phyloP scores from a whole-genome alignment of 2,113 vertebrate species.

The Sprattus sprattus region DNA sequence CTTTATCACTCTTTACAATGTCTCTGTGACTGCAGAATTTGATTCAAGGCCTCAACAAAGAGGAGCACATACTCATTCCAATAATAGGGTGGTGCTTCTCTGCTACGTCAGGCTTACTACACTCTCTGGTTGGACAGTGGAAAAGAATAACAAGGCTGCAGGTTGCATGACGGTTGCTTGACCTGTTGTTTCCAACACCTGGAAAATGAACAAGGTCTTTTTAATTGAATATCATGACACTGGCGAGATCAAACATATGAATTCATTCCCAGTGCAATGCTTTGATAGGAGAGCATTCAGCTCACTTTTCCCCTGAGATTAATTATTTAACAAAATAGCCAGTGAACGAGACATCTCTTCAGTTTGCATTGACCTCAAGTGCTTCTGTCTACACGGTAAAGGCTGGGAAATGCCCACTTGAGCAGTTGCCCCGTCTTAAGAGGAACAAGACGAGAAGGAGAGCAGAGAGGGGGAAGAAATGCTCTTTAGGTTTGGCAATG shows the following conservation, averaged over 20 bases:
- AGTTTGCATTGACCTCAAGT: background rate
- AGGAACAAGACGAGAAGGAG: constrained; percentile 47
- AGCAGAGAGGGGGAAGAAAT: constrained; percentile 73
- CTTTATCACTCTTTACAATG: background rate
- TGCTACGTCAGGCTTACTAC: background rate
- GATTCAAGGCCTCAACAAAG: background rate
- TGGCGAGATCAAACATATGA: background rate
- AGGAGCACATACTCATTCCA: background rate
- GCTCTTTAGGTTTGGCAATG: constrained; percentile 78
- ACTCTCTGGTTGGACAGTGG: background rate
- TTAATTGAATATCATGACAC: constrained; percentile 12
- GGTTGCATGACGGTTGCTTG: background rate
- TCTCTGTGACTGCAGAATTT: background rate
- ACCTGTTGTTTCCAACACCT: background rate
- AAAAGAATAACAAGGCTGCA: background rate
- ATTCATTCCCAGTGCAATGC: background rate
- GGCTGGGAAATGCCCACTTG: background rate
- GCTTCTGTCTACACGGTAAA: background rate
- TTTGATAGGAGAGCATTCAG: background rate
- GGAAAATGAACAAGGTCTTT: background rate
- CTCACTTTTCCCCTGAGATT: background rate
- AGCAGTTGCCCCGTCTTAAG: background rate
- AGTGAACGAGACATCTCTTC: background rate
- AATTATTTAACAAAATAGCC: constrained; percentile 16
- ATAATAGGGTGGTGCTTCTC: background rate